phyloP scores from a whole-genome alignment of 1,140 invertebrate species.

The Proales similis region DNA sequence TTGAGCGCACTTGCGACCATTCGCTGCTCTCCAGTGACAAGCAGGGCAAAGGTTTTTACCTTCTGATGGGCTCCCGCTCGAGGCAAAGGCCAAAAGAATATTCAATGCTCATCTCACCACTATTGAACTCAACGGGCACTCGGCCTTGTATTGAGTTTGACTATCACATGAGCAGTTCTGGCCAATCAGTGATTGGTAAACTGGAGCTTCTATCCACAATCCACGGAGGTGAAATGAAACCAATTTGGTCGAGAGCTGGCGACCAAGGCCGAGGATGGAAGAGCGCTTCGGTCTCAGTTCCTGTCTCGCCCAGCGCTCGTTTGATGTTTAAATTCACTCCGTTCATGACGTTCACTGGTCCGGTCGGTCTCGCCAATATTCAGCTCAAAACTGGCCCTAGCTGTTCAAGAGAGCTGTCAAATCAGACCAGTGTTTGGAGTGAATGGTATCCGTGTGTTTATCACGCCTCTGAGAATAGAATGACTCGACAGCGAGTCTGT shows the following conservation, averaged over 20 bases:
- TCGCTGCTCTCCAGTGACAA: not conserved
- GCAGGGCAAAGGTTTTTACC: not conserved
- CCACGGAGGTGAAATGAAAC: not conserved
- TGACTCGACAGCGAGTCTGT: too few species aligned
- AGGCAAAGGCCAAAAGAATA: not conserved
- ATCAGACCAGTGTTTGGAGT: too few species aligned
- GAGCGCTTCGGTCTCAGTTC: too few species aligned
- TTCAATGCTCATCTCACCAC: conserved; percentile 15
- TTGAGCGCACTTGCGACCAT: conserved; percentile 9
- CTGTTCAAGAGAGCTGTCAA: too few species aligned
- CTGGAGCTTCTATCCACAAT: conserved; percentile 2
- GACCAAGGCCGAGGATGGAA: not conserved
- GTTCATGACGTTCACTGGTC: too few species aligned
- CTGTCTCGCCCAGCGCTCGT: too few species aligned
- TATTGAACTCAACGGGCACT: not conserved
- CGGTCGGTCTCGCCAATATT: too few species aligned
- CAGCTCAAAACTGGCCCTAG: too few species aligned
- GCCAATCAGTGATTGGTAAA: conserved; percentile 4
- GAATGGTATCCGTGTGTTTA: too few species aligned
- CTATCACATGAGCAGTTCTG: conserved; percentile 25
- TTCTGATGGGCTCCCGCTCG: not conserved
- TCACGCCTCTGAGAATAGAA: too few species aligned
- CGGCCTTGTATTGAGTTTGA: conserved; percentile 21
- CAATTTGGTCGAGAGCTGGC: conserved; percentile 33
- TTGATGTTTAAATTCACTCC: too few species aligned